phyloP scores from a whole-genome alignment of 2,888 invertebrate species.

The Uloborus plumipes region DNA sequence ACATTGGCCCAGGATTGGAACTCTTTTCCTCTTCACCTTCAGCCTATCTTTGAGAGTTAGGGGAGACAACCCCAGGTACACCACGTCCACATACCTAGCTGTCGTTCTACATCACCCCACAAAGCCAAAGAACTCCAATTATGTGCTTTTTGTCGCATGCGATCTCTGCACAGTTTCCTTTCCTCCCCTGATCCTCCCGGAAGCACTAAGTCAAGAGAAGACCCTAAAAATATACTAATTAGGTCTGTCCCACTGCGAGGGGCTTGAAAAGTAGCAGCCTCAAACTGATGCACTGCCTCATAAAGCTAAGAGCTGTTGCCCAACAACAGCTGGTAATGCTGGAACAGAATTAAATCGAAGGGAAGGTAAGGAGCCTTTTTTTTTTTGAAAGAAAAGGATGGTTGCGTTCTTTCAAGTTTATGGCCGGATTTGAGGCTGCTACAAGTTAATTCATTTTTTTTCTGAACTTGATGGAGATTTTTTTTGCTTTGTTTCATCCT shows the following conservation, averaged over 20 bases:
- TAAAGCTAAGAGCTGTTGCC: slow-evolving; percentile 56
- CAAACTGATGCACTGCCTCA: slow-evolving; percentile 4
- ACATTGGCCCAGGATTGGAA: no score
- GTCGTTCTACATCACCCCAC: no score
- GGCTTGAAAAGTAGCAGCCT: no score
- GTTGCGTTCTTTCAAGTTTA: slow-evolving; percentile 13
- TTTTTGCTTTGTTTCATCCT: neutral
- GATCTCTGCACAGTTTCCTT: neutral
- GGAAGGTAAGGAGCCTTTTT: no score
- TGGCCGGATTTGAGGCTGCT: slow-evolving; percentile 13
- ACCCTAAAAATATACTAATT: slow-evolving; percentile 63
- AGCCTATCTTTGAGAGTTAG: no score
- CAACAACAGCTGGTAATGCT: slow-evolving; percentile 49
- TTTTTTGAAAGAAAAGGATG: no score
- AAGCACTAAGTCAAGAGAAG: slow-evolving; percentile 29
- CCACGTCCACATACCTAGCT: no score
- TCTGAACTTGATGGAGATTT: neutral
- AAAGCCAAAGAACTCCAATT: neutral
- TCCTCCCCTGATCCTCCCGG: slow-evolving; percentile 7
- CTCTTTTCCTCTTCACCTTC: no score
- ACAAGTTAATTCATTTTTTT: slow-evolving; percentile 7
- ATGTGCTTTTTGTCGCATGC: slow-evolving; percentile 1
- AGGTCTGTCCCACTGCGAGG: neutral
- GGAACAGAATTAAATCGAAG: no score
- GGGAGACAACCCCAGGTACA: no score